A percentile compares a stretch with the other conserved stretches of the same genome.
Evolutionary conservation across 2,888 invertebrate species (phyloP).

Genomic region (Nomada ruficornis): DNA sequence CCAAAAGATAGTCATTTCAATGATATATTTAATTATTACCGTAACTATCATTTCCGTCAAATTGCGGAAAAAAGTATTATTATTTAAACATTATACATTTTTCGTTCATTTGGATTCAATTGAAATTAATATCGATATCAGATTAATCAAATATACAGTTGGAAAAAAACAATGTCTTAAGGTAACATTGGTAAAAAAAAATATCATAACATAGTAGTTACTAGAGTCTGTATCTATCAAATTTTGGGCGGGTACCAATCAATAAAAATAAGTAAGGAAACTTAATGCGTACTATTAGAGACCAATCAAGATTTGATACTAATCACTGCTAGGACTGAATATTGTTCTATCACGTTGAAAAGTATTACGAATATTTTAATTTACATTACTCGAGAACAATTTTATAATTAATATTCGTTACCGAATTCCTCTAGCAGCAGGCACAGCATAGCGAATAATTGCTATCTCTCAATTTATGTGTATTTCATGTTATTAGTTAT

Average conservation of each 20-base stretch:
- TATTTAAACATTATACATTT: constrained; percentile 1
- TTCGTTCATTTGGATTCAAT: constrained; percentile 14
- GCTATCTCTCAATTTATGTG: constrained; percentile 33
- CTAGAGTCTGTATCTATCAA: constrained; percentile 52
- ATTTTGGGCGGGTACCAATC: constrained; percentile 61
- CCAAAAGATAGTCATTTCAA: constrained; percentile 14
- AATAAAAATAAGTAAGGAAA: constrained; percentile 45
- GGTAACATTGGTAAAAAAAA: constrained; percentile 37
- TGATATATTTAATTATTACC: constrained; percentile 12
- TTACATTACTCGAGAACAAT: constrained; percentile 20
- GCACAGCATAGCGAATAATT: constrained; percentile 13
- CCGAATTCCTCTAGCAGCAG: constrained; percentile 38
- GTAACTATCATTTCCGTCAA: neutral
- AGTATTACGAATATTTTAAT: constrained; percentile 15
- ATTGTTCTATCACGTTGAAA: constrained; percentile 8
- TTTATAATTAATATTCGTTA: neutral
- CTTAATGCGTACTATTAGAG: constrained; percentile 39
- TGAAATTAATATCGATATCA: constrained; percentile 31
- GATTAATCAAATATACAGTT: constrained; percentile 15
- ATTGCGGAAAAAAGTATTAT: neutral
- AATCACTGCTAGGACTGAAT: constrained; percentile 38
- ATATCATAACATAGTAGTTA: constrained; percentile 31
- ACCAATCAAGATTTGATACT: constrained; percentile 50
- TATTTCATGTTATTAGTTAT: constrained; percentile 18
- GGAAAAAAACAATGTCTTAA: constrained; percentile 17